Percentiles rank a stretch among this genome's conserved stretches.
These are phyloP conservation scores for Rhinella marina DNA, from an alignment of 2,797 vertebrate genomes.

Conservation along the genomic window DNA sequence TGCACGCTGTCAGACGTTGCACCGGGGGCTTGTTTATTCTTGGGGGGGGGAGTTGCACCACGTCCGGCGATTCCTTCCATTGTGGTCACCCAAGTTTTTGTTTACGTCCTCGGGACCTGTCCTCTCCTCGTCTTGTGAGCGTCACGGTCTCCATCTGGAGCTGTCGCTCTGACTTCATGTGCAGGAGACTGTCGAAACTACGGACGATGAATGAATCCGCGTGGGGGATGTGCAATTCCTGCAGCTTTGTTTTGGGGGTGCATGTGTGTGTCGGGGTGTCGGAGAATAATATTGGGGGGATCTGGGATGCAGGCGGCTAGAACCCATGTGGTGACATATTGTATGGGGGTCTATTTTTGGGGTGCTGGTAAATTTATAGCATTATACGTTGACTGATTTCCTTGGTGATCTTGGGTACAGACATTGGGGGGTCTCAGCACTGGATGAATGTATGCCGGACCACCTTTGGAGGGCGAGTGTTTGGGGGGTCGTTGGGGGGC, in stretches of 20 bases:
- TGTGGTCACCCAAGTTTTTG: not conserved
- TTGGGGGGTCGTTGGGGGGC: no score
- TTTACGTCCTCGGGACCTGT: not conserved
- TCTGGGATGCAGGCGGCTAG: no score
- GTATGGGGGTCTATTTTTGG: not conserved
- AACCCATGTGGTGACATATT: no score
- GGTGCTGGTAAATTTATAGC: not conserved
- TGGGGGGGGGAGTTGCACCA: not conserved
- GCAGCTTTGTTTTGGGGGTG: not conserved
- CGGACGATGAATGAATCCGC: not conserved
- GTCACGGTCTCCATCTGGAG: not conserved
- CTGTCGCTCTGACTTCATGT: not conserved
- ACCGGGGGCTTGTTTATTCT: not conserved
- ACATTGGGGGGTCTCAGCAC: no score
- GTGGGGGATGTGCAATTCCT: not conserved
- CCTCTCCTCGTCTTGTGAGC: not conserved
- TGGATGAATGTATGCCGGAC: no score
- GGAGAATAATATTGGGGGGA: not conserved
- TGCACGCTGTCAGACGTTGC: not conserved
- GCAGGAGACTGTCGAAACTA: not conserved
- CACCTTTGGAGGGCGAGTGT: no score
- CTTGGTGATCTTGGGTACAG: no score
- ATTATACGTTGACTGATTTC: no score
- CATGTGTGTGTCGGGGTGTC: not conserved
- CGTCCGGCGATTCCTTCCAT: not conserved